Percentiles rank a stretch among this genome's conserved stretches.
phyloP scores from a whole-genome alignment of 1,140 invertebrate species.

The Drosophila equinoxialis region DNA sequence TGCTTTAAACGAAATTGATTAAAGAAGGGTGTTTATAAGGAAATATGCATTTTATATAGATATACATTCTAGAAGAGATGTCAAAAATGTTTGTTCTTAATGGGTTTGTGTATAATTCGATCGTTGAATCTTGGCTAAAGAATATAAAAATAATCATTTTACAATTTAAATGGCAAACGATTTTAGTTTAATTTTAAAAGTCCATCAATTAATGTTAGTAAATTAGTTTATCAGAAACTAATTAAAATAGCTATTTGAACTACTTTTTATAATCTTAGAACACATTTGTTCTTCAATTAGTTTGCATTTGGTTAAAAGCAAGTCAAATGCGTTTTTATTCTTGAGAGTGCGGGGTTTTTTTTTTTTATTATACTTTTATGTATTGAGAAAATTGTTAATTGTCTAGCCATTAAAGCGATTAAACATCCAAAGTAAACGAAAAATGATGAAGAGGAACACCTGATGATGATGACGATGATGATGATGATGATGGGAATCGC shows the following conservation, averaged over 20 bases:
- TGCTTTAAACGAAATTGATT: constrained; percentile 55
- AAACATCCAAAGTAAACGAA: constrained; percentile 71
- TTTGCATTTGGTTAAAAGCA: neutral
- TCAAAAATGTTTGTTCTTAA: neutral
- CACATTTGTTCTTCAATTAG: neutral
- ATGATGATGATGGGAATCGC: constrained; percentile 27
- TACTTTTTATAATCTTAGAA: no score
- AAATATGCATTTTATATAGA: neutral
- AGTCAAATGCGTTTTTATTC: neutral
- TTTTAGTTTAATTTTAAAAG: no score
- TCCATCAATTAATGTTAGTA: no score
- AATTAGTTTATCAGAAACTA: no score
- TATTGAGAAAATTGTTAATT: constrained; percentile 65
- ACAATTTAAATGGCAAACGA: no score
- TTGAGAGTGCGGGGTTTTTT: neutral
- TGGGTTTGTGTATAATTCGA: no score
- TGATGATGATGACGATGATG: constrained; percentile 26
- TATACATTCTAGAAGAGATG: neutral
- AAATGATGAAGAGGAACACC: constrained; percentile 42
- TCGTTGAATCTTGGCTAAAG: no score
- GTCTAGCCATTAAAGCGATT: constrained; percentile 77
- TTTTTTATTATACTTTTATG: neutral
- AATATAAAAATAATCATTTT: no score
- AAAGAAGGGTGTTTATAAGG: constrained; percentile 43
- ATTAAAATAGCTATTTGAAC: no score